phyloP scores from a whole-genome alignment of 2,113 vertebrate genomes.

The Alligator sinensis region DNA sequence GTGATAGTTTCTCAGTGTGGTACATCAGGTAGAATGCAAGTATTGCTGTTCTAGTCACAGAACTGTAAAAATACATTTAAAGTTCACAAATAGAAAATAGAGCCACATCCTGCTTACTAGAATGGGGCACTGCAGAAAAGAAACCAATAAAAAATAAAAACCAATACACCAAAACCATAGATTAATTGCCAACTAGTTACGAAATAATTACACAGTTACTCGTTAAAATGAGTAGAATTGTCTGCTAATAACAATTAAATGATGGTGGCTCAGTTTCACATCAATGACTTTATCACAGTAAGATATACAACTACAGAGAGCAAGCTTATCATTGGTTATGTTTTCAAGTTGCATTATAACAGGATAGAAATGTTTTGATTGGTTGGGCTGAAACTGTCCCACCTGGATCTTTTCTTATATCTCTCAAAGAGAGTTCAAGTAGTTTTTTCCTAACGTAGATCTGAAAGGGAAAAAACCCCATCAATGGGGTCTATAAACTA shows the following conservation, averaged over 20 bases:
- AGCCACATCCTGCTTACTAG: not conserved
- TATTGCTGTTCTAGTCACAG: not conserved
- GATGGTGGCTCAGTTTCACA: not conserved
- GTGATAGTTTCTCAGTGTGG: not conserved
- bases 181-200: too few species aligned
- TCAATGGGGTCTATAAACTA: not conserved
- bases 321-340: not conserved
- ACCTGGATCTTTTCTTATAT: not conserved
- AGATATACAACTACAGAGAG: not conserved
- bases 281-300: not conserved
- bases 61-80: not conserved
- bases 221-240: too few species aligned
- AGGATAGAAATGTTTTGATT: not conserved
- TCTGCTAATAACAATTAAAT: too few species aligned
- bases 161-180: too few species aligned
- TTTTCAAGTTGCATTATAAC: not conserved
- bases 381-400: not conserved
- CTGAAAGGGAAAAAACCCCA: not conserved
- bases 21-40: not conserved
- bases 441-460: not conserved
- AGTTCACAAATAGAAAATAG: not conserved
- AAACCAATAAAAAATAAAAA: too few species aligned
- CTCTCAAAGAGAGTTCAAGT: not conserved
- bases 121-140: not conserved
- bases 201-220: too few species aligned